Percentiles rank a stretch among this genome's conserved stretches.
Conservation (phyloP, 2,113 vertebrate genomes). For the Colaptes auratus region DNA sequence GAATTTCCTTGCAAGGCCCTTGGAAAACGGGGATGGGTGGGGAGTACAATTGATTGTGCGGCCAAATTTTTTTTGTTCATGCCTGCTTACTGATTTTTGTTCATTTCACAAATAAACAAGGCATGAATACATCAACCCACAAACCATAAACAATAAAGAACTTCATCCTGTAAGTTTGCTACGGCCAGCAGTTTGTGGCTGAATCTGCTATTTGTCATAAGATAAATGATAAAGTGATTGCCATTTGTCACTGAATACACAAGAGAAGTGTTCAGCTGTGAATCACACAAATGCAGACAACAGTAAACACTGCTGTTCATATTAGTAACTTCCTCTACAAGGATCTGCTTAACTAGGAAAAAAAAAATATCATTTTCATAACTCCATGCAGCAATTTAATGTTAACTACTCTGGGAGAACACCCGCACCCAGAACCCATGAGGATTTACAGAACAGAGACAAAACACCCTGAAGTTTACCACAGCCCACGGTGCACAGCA, state of each 20-base stretch:
- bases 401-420: slow-evolving; percentile 54
- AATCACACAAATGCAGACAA: slow-evolving; percentile 75
- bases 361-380: slow-evolving; percentile 50
- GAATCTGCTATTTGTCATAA: slow-evolving; percentile 90
- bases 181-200: slow-evolving; percentile 87
- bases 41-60: slow-evolving; percentile 77
- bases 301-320: slow-evolving; percentile 76
- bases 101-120: slow-evolving; percentile 91
- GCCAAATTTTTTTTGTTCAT: slow-evolving; percentile 84
- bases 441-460: slow-evolving; percentile 6
- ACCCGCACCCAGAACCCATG: slow-evolving; percentile 3
- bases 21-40: slow-evolving; percentile 71
- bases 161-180: slow-evolving; percentile 90
- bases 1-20: slow-evolving; percentile 82
- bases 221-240: slow-evolving; percentile 90
- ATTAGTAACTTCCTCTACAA: slow-evolving; percentile 69
- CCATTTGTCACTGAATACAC: slow-evolving; percentile 87
- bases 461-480: slow-evolving; percentile 59
- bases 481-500: slow-evolving; percentile 58
- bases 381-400: slow-evolving; percentile 45
- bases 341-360: slow-evolving; percentile 45
- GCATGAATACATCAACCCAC: slow-evolving; percentile 90
- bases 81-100: slow-evolving; percentile 87
- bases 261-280: slow-evolving; percentile 82
- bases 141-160: slow-evolving; percentile 91